Conservation (phyloP, 1,140 invertebrate species). For the Subanguina moxae region DNA sequence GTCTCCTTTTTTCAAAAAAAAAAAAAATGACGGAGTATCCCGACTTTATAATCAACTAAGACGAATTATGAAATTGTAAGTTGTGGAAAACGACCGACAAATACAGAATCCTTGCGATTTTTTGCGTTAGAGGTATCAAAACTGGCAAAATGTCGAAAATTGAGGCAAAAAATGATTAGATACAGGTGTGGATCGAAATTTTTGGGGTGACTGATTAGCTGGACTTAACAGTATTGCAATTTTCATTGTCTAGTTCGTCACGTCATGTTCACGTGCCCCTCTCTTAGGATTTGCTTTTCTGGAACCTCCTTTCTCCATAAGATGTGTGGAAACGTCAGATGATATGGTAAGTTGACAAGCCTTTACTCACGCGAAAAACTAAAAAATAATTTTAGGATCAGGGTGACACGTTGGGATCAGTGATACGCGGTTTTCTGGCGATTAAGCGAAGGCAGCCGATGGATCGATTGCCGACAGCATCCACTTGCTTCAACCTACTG, state of each 20-base stretch:
- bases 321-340: conserved; percentile 96
- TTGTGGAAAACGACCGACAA: too few species aligned
- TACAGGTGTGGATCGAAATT: too few species aligned
- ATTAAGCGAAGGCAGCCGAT: conserved; percentile 80
- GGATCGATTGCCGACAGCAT: conserved; percentile 90
- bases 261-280: conserved; percentile 95
- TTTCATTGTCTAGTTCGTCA: conserved; percentile 80
- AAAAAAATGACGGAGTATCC: too few species aligned
- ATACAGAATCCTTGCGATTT: too few species aligned
- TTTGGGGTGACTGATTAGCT: too few species aligned
- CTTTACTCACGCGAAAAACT: conserved; percentile 1
- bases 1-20: too few species aligned
- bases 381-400: conserved; percentile 68
- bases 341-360: conserved; percentile 74
- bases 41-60: too few species aligned
- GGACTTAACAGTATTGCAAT: conserved; percentile 11
- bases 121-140: too few species aligned
- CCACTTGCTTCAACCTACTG: conserved; percentile 96
- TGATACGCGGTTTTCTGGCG: conserved; percentile 94
- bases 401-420: conserved; percentile 88
- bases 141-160: too few species aligned
- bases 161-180: too few species aligned
- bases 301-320: conserved; percentile 96
- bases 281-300: conserved; percentile 91
- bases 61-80: neutral